Evolutionary conservation across 2,888 invertebrate species (phyloP).

Genomic region (Crioceris asparagi): DNA sequence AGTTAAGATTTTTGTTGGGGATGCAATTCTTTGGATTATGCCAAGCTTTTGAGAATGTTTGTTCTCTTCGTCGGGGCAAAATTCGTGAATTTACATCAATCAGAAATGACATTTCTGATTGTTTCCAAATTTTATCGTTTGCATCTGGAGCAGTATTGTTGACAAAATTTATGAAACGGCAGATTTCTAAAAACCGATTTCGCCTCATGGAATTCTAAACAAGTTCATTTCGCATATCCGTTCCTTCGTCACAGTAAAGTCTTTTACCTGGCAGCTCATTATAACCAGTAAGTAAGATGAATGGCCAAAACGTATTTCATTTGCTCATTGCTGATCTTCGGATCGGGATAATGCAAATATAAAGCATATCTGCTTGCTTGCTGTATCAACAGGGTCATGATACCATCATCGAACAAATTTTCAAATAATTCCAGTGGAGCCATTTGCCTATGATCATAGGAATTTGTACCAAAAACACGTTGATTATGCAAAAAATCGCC

Average conservation of each 20-base stretch:
- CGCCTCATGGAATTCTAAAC: slow-evolving; percentile 13
- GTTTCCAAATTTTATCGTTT: slow-evolving; percentile 6
- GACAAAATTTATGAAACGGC: slow-evolving; percentile 10
- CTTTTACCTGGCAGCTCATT: slow-evolving; percentile 3
- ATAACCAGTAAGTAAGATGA: slow-evolving; percentile 4
- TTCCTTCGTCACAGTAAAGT: slow-evolving; percentile 8
- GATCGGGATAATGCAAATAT: slow-evolving; percentile 8
- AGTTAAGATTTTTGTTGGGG: too few species aligned
- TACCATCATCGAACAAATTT: too few species aligned
- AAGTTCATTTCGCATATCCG: slow-evolving; percentile 9
- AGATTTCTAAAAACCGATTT: slow-evolving; percentile 9
- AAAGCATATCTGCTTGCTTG: slow-evolving; percentile 9
- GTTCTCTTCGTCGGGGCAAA: too few species aligned
- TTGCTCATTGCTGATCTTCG: slow-evolving; percentile 7
- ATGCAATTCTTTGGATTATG: too few species aligned
- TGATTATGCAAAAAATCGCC: too few species aligned
- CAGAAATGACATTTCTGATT: too few species aligned
- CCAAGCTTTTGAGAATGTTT: too few species aligned
- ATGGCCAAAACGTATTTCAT: slow-evolving; percentile 11
- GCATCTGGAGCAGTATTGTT: slow-evolving; percentile 4
- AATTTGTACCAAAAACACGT: too few species aligned
- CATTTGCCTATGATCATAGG: too few species aligned
- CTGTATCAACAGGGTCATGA: too few species aligned
- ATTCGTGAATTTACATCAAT: too few species aligned
- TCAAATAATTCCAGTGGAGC: too few species aligned